Evolutionary conservation across 2,797 vertebrate genomes (phyloP).

Genomic region (Gadopsis bispinosus): DNA sequence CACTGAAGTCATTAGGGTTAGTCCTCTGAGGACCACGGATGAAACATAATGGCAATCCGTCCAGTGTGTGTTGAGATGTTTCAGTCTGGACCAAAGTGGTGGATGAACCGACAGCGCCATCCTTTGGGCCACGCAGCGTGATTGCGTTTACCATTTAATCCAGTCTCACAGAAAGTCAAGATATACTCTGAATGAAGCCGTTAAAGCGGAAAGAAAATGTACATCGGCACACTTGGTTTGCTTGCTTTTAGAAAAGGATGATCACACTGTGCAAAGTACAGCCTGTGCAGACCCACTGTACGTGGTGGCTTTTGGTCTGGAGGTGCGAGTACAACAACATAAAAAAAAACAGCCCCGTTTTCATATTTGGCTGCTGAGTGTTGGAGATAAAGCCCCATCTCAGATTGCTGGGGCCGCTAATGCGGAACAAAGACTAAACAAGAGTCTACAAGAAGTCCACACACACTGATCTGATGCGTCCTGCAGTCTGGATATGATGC

Average conservation of each 20-base stretch:
- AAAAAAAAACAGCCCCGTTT: slow-evolving; percentile 24
- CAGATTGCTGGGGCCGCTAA: slow-evolving; percentile 63
- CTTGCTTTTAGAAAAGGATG: background rate
- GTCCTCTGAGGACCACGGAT: background rate
- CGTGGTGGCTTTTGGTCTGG: slow-evolving; percentile 5
- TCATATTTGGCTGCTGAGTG: slow-evolving; percentile 19
- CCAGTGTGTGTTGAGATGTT: background rate
- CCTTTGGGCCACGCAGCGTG: too few species aligned
- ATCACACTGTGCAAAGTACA: background rate
- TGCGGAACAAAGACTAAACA: slow-evolving; percentile 74
- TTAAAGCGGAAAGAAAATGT: background rate
- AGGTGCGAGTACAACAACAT: background rate
- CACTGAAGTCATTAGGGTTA: background rate
- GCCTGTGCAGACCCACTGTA: background rate
- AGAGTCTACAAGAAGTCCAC: slow-evolving; percentile 29
- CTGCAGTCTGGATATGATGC: slow-evolving; percentile 32
- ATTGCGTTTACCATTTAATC: background rate
- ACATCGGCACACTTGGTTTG: background rate
- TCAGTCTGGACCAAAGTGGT: background rate
- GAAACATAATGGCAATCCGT: background rate
- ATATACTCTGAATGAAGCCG: background rate
- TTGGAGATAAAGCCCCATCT: slow-evolving; percentile 67
- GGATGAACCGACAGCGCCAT: too few species aligned
- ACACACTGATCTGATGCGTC: slow-evolving; percentile 45
- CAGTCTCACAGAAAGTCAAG: background rate